Base-by-base conservation (phyloP, 2,113 vertebrate species). In the Takifugu bimaculatus region DNA sequence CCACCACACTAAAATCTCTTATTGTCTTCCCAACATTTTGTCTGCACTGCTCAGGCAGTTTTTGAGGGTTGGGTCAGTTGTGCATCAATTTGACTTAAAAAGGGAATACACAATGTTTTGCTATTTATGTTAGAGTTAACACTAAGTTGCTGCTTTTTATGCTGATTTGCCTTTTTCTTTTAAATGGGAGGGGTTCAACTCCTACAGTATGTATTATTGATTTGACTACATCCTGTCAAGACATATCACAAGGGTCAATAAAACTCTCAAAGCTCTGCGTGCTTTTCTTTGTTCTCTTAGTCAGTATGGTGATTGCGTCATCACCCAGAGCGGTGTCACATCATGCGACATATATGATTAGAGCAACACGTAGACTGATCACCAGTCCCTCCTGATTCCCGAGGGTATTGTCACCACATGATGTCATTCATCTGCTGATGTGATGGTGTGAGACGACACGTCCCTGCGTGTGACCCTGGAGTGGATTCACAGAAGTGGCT, bases 11-110 rank as follows among this genome's bases (percentile, higher is more conserved):
- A 47, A 39, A 77, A 73, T 39, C 35, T 39, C 35, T 35, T 35
- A 39, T 10, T 2, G 82, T 83, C 84, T 88, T 88, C 82, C 82
- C 71, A 74, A 52, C 6, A 63, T 50, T 48, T 74, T 52, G 58
- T 79, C 68, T 85, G 76, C 80, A 74, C 74, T 75, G 59, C 57
- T 63, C 42, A 63, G 28, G 20, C 6, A 6, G 13, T n/a, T 48
- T n/a, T 48, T 48, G 4, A 48, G 15, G 45, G 45, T 48, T 58
- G 13, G 68, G 78, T 72, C 54, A 15, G 73, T 72, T 78, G 35
- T 59, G 67, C n/a, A 48, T 26, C 53, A 10, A 26, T 57, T 20
- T 27, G 9, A 54, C 15, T 35, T 39, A 28, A 66, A 67, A 26
- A 27, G n/a, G 10, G 57, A n/a, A 25, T 47, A 39, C 13, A 13